Evolutionary conservation across 2,113 vertebrate genomes (phyloP).

Genomic region (Dipodomys ordii): DNA sequence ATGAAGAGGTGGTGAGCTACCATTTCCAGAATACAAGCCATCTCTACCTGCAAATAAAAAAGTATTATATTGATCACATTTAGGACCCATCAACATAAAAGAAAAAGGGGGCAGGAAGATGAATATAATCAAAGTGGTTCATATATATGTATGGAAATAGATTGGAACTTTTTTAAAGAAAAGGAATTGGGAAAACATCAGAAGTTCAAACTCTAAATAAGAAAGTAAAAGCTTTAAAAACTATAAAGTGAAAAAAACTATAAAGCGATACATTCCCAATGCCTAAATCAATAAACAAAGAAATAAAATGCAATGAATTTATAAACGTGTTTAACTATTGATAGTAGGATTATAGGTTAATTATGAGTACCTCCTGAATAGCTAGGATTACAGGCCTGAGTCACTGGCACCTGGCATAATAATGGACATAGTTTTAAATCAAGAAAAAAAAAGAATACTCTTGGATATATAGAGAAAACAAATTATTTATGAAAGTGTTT

Average conservation of each 20-base stretch:
- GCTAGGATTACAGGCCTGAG: too few species aligned
- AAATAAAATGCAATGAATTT: slow-evolving; percentile 31
- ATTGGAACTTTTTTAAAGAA: too few species aligned
- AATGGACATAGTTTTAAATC: background rate
- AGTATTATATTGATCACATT: background rate
- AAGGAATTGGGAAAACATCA: background rate
- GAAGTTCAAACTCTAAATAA: background rate
- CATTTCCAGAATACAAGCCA: slow-evolving; percentile 60
- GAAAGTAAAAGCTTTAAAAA: slow-evolving; percentile 11
- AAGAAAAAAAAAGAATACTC: background rate
- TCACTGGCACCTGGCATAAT: background rate
- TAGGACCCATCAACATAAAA: slow-evolving; percentile 41
- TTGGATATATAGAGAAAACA: background rate
- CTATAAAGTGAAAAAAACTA: slow-evolving; percentile 14
- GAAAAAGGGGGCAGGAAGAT: background rate
- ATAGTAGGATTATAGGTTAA: background rate
- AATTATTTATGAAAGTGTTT: background rate
- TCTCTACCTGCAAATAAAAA: slow-evolving; percentile 46
- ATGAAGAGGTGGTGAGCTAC: slow-evolving; percentile 55
- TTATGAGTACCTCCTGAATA: too few species aligned
- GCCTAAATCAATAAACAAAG: slow-evolving; percentile 24
- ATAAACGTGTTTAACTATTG: background rate
- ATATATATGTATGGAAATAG: too few species aligned
- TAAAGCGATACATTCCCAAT: background rate
- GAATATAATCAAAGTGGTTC: background rate